Evolutionary conservation across 2,888 invertebrate genomes (phyloP).

Genomic region (Melitaea athalia): DNA sequence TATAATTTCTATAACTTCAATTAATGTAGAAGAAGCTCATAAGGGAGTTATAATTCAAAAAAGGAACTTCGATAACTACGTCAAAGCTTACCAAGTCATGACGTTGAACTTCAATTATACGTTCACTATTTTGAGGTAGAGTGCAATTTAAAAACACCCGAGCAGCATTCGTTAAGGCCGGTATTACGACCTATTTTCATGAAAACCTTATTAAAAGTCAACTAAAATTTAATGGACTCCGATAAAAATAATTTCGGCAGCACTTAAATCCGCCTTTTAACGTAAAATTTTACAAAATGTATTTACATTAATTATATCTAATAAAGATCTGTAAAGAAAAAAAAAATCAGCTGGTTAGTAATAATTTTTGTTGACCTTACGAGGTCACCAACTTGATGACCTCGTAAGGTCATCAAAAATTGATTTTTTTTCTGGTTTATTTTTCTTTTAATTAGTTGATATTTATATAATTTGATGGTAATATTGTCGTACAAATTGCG

Average conservation of each 20-base stretch:
- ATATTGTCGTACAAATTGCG: no score
- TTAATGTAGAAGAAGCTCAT: neutral
- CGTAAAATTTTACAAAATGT: no score
- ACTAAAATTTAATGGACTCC: slow-evolving; percentile 19
- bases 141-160: slow-evolving; percentile 27
- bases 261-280: neutral
- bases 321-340: no score
- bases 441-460: no score
- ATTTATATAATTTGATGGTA: no score
- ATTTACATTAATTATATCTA: neutral
- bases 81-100: slow-evolving; percentile 12
- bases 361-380: no score
- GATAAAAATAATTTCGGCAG: slow-evolving; percentile 12
- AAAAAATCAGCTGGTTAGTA: no score
- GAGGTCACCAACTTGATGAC: no score
- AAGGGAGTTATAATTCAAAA: slow-evolving; percentile 1
- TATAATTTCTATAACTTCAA: neutral
- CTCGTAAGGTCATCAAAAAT: no score
- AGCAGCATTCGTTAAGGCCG: slow-evolving; percentile 33
- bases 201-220: slow-evolving; percentile 24
- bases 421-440: no score
- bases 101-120: slow-evolving; percentile 20
- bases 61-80: neutral
- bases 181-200: slow-evolving; percentile 33
- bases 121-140: slow-evolving; percentile 20